Percentiles rank a stretch among this genome's conserved stretches.
Evolutionary conservation across 30 jellyfish, hydroid and myxozoan genomes (phyloP).

Genomic region (Aurelia aurita): DNA sequence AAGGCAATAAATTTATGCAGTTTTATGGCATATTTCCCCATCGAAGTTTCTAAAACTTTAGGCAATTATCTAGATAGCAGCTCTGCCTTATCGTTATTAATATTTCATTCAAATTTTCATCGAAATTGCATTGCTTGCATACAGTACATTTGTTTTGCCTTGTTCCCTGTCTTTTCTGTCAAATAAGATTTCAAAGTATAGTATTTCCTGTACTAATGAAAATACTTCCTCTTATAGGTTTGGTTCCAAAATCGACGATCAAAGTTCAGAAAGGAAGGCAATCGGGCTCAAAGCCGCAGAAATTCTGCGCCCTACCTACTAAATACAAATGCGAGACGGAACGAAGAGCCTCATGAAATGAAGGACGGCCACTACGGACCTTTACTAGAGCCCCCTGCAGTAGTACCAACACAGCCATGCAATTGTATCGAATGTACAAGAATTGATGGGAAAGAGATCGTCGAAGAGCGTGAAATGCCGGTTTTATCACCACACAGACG

Average conservation of each 20-base stretch:
- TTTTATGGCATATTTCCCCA: no score
- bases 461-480: background rate
- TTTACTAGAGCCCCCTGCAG: background rate
- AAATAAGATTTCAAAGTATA: no score
- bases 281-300: constrained; percentile 10
- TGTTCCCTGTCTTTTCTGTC: no score
- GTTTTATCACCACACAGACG: background rate
- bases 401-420: background rate
- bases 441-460: background rate
- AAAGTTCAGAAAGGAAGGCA: constrained; percentile 63
- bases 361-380: background rate
- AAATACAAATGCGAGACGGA: background rate
- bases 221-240: constrained; percentile 3
- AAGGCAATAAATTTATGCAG: no score
- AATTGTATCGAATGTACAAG: constrained; percentile 27
- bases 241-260: constrained; percentile 77
- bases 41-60: no score
- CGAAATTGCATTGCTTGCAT: no score
- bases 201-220: background rate
- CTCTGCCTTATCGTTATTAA: no score
- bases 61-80: no score
- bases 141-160: no score
- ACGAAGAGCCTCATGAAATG: background rate
- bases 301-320: constrained; percentile 19
- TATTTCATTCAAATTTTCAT: no score